Evolutionary conservation across 2,888 invertebrate genomes (phyloP), one percentile per base, ranked within the genome.

Genomic region (Morpho deidamia): DNA sequence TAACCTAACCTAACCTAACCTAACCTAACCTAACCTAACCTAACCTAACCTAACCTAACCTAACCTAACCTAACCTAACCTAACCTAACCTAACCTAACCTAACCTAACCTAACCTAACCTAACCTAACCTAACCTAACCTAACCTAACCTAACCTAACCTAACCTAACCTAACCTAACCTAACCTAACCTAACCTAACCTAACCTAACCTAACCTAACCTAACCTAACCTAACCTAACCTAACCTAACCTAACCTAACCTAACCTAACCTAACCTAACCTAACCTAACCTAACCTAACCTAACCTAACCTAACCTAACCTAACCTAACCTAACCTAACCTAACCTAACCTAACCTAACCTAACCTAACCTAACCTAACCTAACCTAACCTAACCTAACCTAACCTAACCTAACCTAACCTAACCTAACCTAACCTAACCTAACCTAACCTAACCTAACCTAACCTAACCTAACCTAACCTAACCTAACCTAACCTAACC

Each of bases 161-260:
- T 55, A 51, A 51, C 55, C 55, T 55, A 51, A 51, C 55, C 55
- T 55, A 41, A 41, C 52, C 52, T 46, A 41, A 47, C 53, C 53
- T 47, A 47, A 47, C 47, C 47, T 39, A 47, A 47, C 47, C 47
- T 47, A 47, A 47, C 47, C 47, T 39, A 47, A 47, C 47, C 47
- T 47, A 47, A 47, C 47, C 47, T 47, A 47, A 47, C 47, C 47
- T 47, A 47, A 47, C 47, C 47, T 47, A 47, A 43, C 43, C 43
- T 43, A 43, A 47, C 47, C 47, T 47, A 47, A 47, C 47, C 47
- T 39, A 40, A 47, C 37, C 47, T 14, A 47, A 47, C 39, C 47
- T 47, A 47, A 38, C 39, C 47, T 47, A 37, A 38, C 47, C 43
- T 43, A 43, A 43, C 43, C 43, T 43, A 43, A 43, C 43, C 43